Evolutionary conservation across 2,888 invertebrate genomes (phyloP), one percentile per base, ranked within the genome.

Genomic region (Philhelius pedissequus): DNA sequence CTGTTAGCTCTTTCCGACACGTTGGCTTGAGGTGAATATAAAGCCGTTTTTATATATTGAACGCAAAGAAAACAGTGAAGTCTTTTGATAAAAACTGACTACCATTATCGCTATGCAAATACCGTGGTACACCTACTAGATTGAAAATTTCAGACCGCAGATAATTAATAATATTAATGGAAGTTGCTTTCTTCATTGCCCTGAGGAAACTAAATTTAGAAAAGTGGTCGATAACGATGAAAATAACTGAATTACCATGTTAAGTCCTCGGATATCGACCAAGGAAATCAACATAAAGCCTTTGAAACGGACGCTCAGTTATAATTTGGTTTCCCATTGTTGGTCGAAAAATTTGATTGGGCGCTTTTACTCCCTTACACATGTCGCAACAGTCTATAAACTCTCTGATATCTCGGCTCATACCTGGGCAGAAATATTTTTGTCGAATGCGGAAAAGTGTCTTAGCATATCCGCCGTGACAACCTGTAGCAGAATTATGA

Each of bases 141-240:
- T 15, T 20, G 8, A 45, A 45, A 20, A 45, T 20, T 9, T 45
- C 18, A 4, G 20, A 45, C 4, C 20, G 45, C 6, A 45, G 45
- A 9, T 45, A 45, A 20, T 45, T 9, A 15, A 45, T 45, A 20
- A 18, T 8, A 45, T 45, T 45, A 2, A 45, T 4, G 3, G 45
- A 45, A 11, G 69, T 68, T 20, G 69, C 68, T 43, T 32, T 60
- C 1, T 52, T 48, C n/a, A 83, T 38, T 0, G 73, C 56, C 43
- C 30, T 22, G 71, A 74, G 25, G 3, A 86, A 66, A 1, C 56
- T 18, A 9, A 74, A 84, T 68, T n/a, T n/a, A n/a, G n/a, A n/a
- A n/a, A n/a, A n/a, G n/a, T n/a, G 73, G n/a, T 75, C 80, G 20
- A 82, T 4, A 0, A 74, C 52, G 4, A 86, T 58, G 0, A 77